phyloP scores from a whole-genome alignment of 2,888 invertebrate species.

The Ectemnius lituratus region DNA sequence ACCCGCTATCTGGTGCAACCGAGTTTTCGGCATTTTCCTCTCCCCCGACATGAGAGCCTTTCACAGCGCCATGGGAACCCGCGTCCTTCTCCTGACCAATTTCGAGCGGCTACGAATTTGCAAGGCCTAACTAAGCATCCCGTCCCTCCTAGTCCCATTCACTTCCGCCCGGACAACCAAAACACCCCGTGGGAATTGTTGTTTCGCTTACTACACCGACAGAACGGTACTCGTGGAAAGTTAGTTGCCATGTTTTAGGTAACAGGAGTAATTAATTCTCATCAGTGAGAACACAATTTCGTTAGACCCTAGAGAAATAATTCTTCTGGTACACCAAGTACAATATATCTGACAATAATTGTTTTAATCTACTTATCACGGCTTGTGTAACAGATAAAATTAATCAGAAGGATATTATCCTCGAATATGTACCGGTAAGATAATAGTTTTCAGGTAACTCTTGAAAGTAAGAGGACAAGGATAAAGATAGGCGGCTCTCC shows the following conservation, averaged over 20 bases:
- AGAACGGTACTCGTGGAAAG: no score
- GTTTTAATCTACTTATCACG: no score
- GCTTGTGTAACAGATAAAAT: no score
- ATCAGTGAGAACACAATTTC: no score
- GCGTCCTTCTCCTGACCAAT: not conserved
- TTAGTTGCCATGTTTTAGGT: no score
- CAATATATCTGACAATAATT: no score
- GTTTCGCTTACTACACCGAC: not conserved
- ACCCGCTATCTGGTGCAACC: slow-evolving; percentile 14
- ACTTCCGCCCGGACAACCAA: not conserved
- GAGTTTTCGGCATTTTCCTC: slow-evolving; percentile 6
- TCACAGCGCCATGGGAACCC: not conserved
- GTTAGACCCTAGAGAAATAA: no score
- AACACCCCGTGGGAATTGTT: slow-evolving; percentile 5
- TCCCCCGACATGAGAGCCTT: not conserved
- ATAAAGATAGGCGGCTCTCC: not conserved
- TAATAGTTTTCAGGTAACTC: slow-evolving; percentile 22
- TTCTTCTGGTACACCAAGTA: no score
- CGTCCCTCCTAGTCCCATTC: not conserved
- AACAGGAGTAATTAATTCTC: no score
- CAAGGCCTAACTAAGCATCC: not conserved
- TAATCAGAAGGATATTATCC: no score
- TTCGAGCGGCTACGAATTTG: not conserved
- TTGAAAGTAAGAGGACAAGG: slow-evolving; percentile 1
- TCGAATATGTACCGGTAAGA: slow-evolving; percentile 4